These are phyloP conservation scores for Microcebus lehilahytsara DNA, from an alignment of 2,113 vertebrate genomes.

Conservation along the genomic window DNA sequence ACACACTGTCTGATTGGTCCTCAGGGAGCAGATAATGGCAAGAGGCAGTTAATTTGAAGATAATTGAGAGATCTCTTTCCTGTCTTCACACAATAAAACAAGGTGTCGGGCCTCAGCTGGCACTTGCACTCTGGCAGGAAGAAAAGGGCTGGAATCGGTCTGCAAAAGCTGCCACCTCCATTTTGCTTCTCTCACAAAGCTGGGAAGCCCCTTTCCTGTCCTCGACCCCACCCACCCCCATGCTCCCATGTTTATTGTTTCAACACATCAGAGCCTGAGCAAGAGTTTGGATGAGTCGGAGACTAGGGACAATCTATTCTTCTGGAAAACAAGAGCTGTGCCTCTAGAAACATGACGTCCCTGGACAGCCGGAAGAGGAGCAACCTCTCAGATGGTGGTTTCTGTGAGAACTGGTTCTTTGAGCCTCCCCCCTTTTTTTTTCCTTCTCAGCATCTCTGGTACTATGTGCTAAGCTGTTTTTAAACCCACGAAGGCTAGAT, in stretches of 20 bases:
- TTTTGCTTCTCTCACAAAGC: slow-evolving; percentile 69
- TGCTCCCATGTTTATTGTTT: slow-evolving; percentile 34
- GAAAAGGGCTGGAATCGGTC: slow-evolving; percentile 63
- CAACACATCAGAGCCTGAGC: slow-evolving; percentile 62
- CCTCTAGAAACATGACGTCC: background rate
- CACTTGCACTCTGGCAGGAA: slow-evolving; percentile 63
- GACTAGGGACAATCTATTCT: background rate
- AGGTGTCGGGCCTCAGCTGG: slow-evolving; percentile 84
- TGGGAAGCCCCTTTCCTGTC: background rate
- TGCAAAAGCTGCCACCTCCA: slow-evolving; percentile 78
- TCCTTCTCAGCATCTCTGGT: background rate
- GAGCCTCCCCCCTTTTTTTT: background rate
- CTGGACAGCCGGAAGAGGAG: background rate
- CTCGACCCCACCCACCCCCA: background rate
- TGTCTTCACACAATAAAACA: slow-evolving; percentile 82
- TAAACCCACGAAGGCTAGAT: background rate
- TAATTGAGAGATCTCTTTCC: slow-evolving; percentile 85
- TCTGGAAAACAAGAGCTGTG: background rate
- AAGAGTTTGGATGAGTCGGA: slow-evolving; percentile 21
- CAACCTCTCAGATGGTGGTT: background rate
- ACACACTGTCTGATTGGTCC: slow-evolving; percentile 74
- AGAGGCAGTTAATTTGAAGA: slow-evolving; percentile 87
- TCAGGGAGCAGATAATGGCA: slow-evolving; percentile 81
- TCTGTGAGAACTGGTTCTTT: background rate
- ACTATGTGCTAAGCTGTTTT: background rate